A percentile compares a stretch with the other conserved stretches of the same genome.
Conservation (phyloP, 2,888 invertebrate species). For the Dynastes maya region DNA sequence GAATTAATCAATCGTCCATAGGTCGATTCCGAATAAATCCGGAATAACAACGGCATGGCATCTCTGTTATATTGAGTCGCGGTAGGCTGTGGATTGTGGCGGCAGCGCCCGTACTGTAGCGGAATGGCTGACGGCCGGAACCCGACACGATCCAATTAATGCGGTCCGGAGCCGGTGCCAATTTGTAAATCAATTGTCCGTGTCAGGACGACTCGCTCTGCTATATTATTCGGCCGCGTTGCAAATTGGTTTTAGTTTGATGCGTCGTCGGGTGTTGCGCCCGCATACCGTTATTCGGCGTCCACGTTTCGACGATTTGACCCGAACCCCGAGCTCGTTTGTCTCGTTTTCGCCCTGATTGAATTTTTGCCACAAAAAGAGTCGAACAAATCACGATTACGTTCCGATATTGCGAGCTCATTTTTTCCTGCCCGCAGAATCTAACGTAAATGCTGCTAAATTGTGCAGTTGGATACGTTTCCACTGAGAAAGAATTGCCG, state of each 20-base stretch:
- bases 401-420: neutral
- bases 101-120: neutral
- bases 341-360: slow-evolving; percentile 5
- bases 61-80: too few species aligned
- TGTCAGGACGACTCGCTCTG: slow-evolving; percentile 32
- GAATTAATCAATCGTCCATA: too few species aligned
- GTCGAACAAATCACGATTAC: too few species aligned
- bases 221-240: slow-evolving; percentile 39
- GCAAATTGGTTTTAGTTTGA: slow-evolving; percentile 43
- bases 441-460: too few species aligned
- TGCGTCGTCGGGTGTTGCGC: slow-evolving; percentile 13
- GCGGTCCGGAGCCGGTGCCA: slow-evolving; percentile 41
- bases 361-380: neutral
- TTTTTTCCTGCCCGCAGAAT: too few species aligned
- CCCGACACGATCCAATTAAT: slow-evolving; percentile 45
- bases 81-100: neutral
- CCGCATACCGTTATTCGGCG: neutral
- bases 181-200: slow-evolving; percentile 47
- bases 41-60: too few species aligned
- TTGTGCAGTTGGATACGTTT: too few species aligned
- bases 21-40: too few species aligned
- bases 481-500: too few species aligned
- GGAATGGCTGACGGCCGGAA: slow-evolving; percentile 13
- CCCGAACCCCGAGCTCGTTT: neutral
- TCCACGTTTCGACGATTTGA: neutral